A percentile compares a stretch with the other conserved stretches of the same genome.
phyloP scores from a whole-genome alignment of 2,113 vertebrate species.

The Todiramphus saurophagus region DNA sequence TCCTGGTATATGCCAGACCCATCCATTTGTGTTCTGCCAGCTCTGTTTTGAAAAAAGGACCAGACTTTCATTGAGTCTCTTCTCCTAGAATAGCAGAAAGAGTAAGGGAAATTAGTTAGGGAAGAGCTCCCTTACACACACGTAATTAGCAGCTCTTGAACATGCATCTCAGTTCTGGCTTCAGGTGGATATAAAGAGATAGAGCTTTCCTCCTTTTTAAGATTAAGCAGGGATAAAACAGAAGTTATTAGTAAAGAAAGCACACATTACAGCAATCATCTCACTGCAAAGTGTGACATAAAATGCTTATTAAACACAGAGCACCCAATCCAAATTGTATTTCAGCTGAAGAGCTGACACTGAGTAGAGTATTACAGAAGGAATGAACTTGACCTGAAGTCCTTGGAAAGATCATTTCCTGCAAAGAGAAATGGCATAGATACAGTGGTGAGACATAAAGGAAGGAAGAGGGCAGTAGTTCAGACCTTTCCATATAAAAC shows the following conservation, averaged over 20 bases:
- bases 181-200: neutral
- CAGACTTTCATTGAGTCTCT: neutral
- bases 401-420: neutral
- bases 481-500: neutral
- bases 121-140: neutral
- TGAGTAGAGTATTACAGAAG: neutral
- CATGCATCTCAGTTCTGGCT: neutral
- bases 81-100: neutral
- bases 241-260: neutral
- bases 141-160: neutral
- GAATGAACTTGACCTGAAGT: neutral
- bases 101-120: no score
- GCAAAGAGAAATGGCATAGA: neutral
- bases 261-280: neutral
- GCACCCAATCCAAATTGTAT: neutral
- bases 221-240: neutral
- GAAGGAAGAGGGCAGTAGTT: neutral
- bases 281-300: neutral
- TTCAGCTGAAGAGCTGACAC: neutral
- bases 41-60: neutral
- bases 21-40: neutral
- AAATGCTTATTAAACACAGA: neutral
- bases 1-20: neutral
- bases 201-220: neutral
- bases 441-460: fast-evolving